Conservation (phyloP, 2,888 invertebrate genomes). For the Rhynchonema sp. region DNA sequence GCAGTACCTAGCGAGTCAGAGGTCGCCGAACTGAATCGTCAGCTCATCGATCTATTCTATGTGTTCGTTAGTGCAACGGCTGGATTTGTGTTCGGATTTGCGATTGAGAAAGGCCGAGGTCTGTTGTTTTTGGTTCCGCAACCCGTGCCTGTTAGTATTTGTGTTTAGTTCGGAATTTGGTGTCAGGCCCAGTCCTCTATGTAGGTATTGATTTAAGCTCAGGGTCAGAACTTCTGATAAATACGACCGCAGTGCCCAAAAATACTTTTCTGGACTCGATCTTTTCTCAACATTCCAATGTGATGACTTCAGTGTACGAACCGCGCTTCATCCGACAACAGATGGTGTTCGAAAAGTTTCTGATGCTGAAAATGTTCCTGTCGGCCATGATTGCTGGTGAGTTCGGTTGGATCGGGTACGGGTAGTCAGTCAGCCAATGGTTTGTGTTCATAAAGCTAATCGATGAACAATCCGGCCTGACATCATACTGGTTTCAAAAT, state of each 20-base stretch:
- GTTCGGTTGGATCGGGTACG: not conserved
- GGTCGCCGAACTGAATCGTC: no score
- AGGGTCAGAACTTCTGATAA: no score
- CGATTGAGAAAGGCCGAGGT: slow-evolving; percentile 5
- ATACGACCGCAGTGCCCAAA: no score
- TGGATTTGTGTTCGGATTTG: slow-evolving; percentile 2
- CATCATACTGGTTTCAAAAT: no score
- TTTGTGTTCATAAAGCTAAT: not conserved
- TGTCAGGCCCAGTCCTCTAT: no score
- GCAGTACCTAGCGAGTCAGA: no score
- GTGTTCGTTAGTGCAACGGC: not conserved
- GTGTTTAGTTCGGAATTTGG: no score
- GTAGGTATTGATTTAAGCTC: no score
- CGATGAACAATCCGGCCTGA: not conserved
- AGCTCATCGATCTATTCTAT: no score
- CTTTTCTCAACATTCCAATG: not conserved
- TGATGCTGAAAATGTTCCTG: slow-evolving; percentile 5
- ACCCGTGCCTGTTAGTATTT: no score
- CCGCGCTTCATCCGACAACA: not conserved
- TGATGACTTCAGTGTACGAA: slow-evolving; percentile 1
- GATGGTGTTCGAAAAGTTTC: slow-evolving; percentile 2
- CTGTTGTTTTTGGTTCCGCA: not conserved
- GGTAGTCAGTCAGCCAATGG: not conserved
- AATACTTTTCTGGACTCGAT: no score
- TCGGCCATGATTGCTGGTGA: not conserved